Percentiles rank a stretch among this genome's conserved stretches.
These are phyloP conservation scores for Aphelinus atriplicis DNA, from an alignment of 1,140 invertebrate species.

Conservation along the genomic window DNA sequence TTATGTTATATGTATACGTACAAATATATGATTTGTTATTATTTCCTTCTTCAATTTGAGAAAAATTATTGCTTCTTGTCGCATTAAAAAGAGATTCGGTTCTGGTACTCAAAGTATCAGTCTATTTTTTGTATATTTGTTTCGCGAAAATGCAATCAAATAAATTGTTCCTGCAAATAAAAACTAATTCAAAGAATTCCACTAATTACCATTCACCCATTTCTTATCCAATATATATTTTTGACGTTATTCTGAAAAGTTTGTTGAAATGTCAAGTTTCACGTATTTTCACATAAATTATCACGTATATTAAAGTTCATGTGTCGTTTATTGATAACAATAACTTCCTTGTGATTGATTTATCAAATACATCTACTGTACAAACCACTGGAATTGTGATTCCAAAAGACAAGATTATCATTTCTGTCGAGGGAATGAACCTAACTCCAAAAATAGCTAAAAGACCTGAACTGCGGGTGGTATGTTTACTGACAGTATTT, in stretches of 20 bases:
- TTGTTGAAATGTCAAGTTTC: too few species aligned
- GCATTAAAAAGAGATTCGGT: conserved; percentile 12
- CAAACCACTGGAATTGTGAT: too few species aligned
- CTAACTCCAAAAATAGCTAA: conserved; percentile 31
- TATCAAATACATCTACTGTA: too few species aligned
- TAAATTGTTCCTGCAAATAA: conserved; percentile 38
- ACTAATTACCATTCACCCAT: too few species aligned
- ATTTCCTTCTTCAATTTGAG: conserved; percentile 49
- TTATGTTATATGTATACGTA: conserved; percentile 43
- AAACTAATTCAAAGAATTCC: not conserved
- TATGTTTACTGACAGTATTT: conserved; percentile 34
- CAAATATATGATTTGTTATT: conserved; percentile 57
- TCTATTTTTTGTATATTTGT: conserved; percentile 14
- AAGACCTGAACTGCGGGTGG: conserved; percentile 25
- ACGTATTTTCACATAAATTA: too few species aligned
- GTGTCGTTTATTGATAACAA: too few species aligned
- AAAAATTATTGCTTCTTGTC: conserved; percentile 28
- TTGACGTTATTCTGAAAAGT: too few species aligned
- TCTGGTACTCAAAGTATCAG: conserved; percentile 17
- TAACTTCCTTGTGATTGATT: too few species aligned
- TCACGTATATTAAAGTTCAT: too few species aligned
- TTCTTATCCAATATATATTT: too few species aligned
- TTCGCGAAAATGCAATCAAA: conserved; percentile 22
- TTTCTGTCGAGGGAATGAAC: conserved; percentile 10
- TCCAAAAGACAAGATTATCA: conserved; percentile 1